These are phyloP conservation scores for Halictus rubicundus DNA, from an alignment of 1,140 invertebrate species.

Conservation along the genomic window DNA sequence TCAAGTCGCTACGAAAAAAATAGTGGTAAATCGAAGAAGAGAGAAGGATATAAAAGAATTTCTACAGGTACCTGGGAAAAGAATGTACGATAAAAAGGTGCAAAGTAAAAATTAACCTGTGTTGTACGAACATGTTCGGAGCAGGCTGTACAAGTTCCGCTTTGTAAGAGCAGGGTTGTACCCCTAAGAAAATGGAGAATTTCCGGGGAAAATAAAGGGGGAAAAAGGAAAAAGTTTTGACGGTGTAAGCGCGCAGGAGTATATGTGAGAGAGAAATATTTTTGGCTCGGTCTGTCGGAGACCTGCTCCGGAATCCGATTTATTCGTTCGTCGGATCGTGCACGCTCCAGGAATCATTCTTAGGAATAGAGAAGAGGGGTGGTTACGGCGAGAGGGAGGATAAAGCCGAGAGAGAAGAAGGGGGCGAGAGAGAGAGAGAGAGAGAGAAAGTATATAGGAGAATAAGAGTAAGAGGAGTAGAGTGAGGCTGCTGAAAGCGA, in stretches of 20 bases:
- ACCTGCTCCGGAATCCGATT: conserved; percentile 50
- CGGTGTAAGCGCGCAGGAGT: background rate
- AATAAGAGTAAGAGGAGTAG: background rate
- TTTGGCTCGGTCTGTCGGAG: conserved; percentile 18
- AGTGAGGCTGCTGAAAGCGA: conserved; percentile 16
- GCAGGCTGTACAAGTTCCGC: too few species aligned
- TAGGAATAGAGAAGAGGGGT: conserved; percentile 6
- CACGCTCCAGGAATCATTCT: conserved; percentile 53
- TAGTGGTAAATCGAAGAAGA: too few species aligned
- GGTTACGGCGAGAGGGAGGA: conserved; percentile 32
- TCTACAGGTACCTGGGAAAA: too few species aligned
- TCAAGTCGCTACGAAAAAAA: too few species aligned
- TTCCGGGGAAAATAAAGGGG: background rate
- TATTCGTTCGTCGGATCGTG: conserved; percentile 46
- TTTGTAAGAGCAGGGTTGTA: too few species aligned
- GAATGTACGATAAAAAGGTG: too few species aligned
- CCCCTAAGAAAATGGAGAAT: too few species aligned
- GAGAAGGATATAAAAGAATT: too few species aligned
- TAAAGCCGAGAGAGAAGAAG: conserved; percentile 4
- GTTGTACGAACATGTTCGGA: too few species aligned
- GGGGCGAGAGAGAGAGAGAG: background rate
- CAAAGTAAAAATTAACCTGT: too few species aligned
- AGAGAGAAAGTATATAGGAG: background rate
- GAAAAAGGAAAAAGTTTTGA: background rate
- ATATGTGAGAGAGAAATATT: conserved; percentile 13